A percentile compares a stretch with the other conserved stretches of the same genome.
These are phyloP conservation scores for Anabas testudineus DNA, from an alignment of 2,797 vertebrate species.

Conservation along the genomic window DNA sequence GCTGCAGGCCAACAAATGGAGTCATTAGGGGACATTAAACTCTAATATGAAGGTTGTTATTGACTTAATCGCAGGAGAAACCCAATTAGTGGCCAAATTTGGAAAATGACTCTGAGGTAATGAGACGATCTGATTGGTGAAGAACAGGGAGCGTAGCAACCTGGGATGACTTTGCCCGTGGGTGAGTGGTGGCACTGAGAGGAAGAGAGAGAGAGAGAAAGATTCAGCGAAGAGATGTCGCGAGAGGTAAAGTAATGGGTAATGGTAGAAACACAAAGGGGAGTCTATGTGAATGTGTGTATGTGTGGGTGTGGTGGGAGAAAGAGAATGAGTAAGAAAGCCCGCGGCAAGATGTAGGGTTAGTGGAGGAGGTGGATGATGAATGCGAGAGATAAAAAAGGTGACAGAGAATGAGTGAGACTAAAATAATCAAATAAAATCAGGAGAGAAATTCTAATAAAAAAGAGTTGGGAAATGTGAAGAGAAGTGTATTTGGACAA, in stretches of 20 bases:
- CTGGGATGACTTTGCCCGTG: slow-evolving; percentile 70
- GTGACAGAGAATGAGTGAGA: slow-evolving; percentile 21
- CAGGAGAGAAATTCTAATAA: slow-evolving; percentile 6
- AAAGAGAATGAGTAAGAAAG: slow-evolving; percentile 36
- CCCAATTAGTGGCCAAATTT: slow-evolving; percentile 77
- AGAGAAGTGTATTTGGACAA: slow-evolving; percentile 17
- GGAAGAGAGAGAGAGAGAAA: slow-evolving; percentile 25
- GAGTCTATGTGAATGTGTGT: slow-evolving; percentile 24
- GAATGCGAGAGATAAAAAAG: slow-evolving; percentile 23
- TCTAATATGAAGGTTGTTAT: slow-evolving; percentile 84
- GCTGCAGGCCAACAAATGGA: slow-evolving; percentile 73
- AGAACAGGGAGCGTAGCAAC: slow-evolving; percentile 23
- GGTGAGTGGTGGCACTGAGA: slow-evolving; percentile 51
- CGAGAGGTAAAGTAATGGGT: slow-evolving; percentile 40
- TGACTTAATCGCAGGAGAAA: slow-evolving; percentile 80
- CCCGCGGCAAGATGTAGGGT: slow-evolving; percentile 40
- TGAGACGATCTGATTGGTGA: slow-evolving; percentile 59
- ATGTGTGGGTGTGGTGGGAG: slow-evolving; percentile 25
- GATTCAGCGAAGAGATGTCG: slow-evolving; percentile 55
- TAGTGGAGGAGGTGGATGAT: slow-evolving; percentile 25
- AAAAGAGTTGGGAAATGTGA: slow-evolving; percentile 6
- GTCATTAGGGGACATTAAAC: slow-evolving; percentile 84
- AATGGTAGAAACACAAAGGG: slow-evolving; percentile 35
- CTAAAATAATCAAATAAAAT: slow-evolving; percentile 11
- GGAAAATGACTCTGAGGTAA: slow-evolving; percentile 71